Percentiles rank a stretch among this genome's conserved stretches.
Conservation (phyloP, 2,113 vertebrate genomes). For the Vireo altiloquus region DNA sequence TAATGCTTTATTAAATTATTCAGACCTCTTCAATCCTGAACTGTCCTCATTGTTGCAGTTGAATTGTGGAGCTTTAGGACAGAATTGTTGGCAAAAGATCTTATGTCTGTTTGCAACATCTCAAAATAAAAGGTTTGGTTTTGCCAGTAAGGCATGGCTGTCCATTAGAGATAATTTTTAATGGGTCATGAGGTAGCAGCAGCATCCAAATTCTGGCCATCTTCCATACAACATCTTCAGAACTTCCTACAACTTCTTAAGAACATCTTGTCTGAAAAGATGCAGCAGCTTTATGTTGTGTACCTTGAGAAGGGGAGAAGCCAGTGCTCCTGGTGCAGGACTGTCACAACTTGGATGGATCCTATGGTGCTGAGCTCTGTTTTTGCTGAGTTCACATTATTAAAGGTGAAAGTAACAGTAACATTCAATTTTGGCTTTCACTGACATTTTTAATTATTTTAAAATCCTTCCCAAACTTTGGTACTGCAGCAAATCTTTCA, state of each 20-base stretch:
- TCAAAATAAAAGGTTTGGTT: background rate
- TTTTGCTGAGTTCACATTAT: background rate
- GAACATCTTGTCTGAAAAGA: background rate
- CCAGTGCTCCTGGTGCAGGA: background rate
- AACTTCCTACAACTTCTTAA: background rate
- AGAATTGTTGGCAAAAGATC: background rate
- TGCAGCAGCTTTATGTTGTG: background rate
- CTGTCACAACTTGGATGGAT: background rate
- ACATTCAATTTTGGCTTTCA: background rate
- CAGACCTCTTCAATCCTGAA: background rate
- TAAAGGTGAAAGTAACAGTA: background rate
- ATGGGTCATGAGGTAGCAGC: background rate
- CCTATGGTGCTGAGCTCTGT: background rate
- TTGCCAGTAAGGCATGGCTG: background rate
- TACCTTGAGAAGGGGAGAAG: background rate
- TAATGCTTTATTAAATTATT: background rate
- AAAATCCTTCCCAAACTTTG: background rate
- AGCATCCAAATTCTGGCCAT: background rate
- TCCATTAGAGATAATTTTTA: background rate
- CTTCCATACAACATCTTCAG: background rate
- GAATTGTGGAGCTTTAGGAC: background rate
- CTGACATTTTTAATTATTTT: background rate
- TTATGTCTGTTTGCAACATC: background rate
- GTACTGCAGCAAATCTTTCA: background rate
- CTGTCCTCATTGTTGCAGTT: background rate